These are phyloP conservation scores for Motacilla tschutschensis DNA, from an alignment of 2,113 vertebrate species.

Conservation along the genomic window DNA sequence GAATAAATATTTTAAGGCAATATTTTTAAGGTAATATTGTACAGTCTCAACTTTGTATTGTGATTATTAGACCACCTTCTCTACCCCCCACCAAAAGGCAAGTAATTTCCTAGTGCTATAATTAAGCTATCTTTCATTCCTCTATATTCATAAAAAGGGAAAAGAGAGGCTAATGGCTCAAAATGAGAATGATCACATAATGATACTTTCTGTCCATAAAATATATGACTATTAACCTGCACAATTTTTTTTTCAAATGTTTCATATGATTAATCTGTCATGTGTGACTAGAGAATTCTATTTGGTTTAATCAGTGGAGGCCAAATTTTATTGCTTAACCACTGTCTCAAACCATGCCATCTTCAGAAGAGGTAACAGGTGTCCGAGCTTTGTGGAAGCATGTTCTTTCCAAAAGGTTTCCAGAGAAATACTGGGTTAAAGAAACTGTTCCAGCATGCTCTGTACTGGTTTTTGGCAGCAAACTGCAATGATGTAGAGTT, in stretches of 20 bases:
- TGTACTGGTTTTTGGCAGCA: background rate
- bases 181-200: background rate
- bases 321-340: background rate
- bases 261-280: background rate
- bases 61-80: background rate
- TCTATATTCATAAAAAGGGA: background rate
- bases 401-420: background rate
- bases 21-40: conserved; percentile 9
- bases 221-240: background rate
- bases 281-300: background rate
- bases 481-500: background rate
- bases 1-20: conserved; percentile 47
- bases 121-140: conserved; percentile 43
- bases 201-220: conserved; percentile 2
- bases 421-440: background rate
- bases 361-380: background rate
- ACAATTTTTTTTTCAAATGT: background rate
- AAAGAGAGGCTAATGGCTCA: conserved; percentile 5
- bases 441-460: background rate
- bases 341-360: background rate
- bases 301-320: background rate
- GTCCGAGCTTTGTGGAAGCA: background rate
- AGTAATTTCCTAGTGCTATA: conserved; percentile 36
- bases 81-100: background rate
- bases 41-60: background rate